Percentiles rank a stretch among this genome's conserved stretches.
Evolutionary conservation across 2,888 invertebrate genomes (phyloP).

Genomic region (Leucania comma): DNA sequence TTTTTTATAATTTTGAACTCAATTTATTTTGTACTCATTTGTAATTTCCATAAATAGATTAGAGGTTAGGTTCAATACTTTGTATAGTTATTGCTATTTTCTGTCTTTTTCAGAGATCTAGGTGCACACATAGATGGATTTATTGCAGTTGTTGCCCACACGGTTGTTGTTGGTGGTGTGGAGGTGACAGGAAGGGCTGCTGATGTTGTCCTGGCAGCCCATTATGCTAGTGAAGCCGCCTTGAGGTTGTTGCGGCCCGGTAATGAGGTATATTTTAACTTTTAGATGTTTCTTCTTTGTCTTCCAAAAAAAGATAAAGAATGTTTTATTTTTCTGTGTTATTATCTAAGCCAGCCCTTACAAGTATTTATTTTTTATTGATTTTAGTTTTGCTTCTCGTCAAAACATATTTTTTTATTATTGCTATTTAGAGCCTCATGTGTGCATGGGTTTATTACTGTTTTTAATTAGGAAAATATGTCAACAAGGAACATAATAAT

Average conservation of each 20-base stretch:
- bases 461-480: conserved; percentile 14
- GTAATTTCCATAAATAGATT: conserved; percentile 13
- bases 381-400: background rate
- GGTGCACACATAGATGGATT: conserved; percentile 99
- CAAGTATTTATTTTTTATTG: background rate
- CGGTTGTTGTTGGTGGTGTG: conserved; percentile 95
- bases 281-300: conserved; percentile 35
- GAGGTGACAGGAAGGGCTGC: conserved; percentile 97
- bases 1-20: background rate
- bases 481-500: background rate
- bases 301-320: conserved; percentile 25
- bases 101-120: conserved; percentile 93
- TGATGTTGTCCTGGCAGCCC: conserved; percentile 98
- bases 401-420: conserved; percentile 1
- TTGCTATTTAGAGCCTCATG: background rate
- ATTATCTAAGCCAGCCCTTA: background rate
- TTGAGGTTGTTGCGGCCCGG: conserved; percentile 97
- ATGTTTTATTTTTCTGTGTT: background rate
- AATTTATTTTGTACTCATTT: background rate
- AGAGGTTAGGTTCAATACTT: conserved; percentile 14
- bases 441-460: conserved; percentile 18
- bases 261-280: conserved; percentile 92
- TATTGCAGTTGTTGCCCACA: conserved; percentile 99
- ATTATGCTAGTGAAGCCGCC: conserved; percentile 98
- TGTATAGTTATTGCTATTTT: background rate